Percentiles rank a stretch among this genome's conserved stretches.
Evolutionary conservation across 1,140 invertebrate species (phyloP).

Genomic region (Drosophila ironensis): DNA sequence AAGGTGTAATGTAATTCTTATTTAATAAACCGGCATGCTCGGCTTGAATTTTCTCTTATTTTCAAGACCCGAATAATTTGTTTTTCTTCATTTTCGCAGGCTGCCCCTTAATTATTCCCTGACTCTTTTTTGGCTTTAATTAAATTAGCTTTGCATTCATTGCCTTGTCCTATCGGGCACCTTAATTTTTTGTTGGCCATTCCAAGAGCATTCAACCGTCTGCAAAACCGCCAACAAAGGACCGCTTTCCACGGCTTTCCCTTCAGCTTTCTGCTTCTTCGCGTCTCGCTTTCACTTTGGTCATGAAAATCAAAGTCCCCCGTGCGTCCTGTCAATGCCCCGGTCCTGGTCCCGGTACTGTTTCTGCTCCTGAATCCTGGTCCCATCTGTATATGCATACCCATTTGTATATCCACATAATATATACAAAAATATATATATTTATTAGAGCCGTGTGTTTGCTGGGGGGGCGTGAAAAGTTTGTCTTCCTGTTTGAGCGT

Average conservation of each 20-base stretch:
- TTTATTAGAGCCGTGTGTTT: constrained; percentile 1
- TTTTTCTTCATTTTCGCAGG: neutral
- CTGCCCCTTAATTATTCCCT: too few species aligned
- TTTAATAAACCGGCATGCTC: too few species aligned
- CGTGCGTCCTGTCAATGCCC: constrained; percentile 22
- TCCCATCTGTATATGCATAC: neutral
- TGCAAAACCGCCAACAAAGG: neutral
- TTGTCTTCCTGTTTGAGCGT: constrained; percentile 46
- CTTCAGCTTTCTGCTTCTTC: constrained; percentile 7
- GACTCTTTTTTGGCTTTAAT: neutral
- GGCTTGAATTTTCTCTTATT: too few species aligned
- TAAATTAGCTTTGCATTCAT: neutral
- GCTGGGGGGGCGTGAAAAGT: constrained; percentile 29
- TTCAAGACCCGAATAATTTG: too few species aligned
- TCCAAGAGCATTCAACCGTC: constrained; percentile 21
- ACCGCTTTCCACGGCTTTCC: constrained; percentile 3
- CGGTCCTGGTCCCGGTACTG: constrained; percentile 12
- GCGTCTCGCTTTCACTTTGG: constrained; percentile 23
- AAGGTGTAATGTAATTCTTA: neutral
- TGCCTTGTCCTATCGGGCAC: neutral
- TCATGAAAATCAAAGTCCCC: constrained; percentile 48
- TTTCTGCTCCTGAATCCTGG: constrained; percentile 9
- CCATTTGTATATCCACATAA: neutral
- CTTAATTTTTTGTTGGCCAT: neutral
- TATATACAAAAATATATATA: neutral